These are phyloP conservation scores for Oncorhynchus gorbuscha DNA, from an alignment of 2,113 vertebrate genomes.

Conservation along the genomic window DNA sequence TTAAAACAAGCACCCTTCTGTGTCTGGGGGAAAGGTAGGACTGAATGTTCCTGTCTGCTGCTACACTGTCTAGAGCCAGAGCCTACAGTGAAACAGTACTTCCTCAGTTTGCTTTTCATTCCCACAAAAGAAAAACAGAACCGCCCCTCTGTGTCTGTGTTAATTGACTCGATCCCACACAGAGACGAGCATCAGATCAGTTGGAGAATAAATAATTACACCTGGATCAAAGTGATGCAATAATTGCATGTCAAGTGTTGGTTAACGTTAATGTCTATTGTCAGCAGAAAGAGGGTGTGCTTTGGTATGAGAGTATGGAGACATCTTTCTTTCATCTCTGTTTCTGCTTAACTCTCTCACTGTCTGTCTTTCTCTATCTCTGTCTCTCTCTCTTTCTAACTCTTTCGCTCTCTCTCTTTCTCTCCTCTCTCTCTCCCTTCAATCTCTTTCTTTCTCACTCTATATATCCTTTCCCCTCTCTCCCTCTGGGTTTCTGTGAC, in stretches of 20 bases:
- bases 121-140: constrained; percentile 14
- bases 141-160: constrained; percentile 19
- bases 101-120: not conserved
- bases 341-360: constrained; percentile 12
- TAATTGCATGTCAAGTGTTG: constrained; percentile 58
- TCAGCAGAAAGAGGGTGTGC: constrained; percentile 48
- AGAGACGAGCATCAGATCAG: constrained; percentile 34
- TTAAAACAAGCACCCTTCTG: not conserved
- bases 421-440: not conserved
- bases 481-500: constrained; percentile 51
- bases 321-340: constrained; percentile 60
- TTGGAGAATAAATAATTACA: constrained; percentile 63
- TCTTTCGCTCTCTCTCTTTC: not conserved
- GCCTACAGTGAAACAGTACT: not conserved
- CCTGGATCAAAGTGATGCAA: constrained; percentile 60
- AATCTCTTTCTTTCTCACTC: not conserved
- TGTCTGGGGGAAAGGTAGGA: constrained; percentile 13
- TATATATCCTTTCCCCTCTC: constrained; percentile 2
- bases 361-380: not conserved
- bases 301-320: constrained; percentile 42
- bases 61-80: not conserved
- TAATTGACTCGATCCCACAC: constrained; percentile 16
- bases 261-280: constrained; percentile 58
- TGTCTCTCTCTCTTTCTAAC: not conserved
- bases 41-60: too few species aligned